phyloP scores from a whole-genome alignment of 2,113 vertebrate genomes.

The Rattus rattus region DNA sequence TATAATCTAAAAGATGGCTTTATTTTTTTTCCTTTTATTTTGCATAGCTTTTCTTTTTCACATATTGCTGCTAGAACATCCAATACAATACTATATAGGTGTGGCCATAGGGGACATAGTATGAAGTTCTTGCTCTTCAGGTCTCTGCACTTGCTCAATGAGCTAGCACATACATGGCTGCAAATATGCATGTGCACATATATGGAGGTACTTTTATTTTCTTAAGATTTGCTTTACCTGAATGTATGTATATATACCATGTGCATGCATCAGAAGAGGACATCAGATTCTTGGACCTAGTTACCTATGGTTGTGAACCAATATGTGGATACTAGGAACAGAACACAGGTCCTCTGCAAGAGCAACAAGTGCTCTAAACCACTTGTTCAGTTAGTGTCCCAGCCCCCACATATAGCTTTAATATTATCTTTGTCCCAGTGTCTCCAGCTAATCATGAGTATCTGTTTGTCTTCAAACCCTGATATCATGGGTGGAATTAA shows the following conservation, averaged over 20 bases:
- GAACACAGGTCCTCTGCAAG: background rate
- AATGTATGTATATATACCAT: background rate
- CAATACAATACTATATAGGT: background rate
- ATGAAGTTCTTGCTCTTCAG: background rate
- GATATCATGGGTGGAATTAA: background rate
- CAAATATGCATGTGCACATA: background rate
- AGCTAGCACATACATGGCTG: background rate
- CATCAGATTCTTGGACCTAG: background rate
- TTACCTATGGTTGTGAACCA: background rate
- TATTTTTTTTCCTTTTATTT: slow-evolving; percentile 44
- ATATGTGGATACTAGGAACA: background rate
- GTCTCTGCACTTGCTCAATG: background rate
- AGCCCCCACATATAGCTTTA: background rate
- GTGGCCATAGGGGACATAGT: background rate
- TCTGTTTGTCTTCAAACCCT: slow-evolving; percentile 54
- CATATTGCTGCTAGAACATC: background rate
- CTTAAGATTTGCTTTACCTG: background rate
- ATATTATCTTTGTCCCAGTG: background rate
- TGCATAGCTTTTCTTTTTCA: background rate
- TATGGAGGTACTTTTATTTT: background rate
- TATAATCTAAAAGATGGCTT: background rate
- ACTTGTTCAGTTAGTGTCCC: background rate
- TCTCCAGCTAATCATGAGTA: background rate
- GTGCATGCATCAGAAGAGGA: background rate
- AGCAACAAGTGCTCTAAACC: background rate